Conservation (phyloP, 2,888 invertebrate genomes). For the Eupeodes luniger region DNA sequence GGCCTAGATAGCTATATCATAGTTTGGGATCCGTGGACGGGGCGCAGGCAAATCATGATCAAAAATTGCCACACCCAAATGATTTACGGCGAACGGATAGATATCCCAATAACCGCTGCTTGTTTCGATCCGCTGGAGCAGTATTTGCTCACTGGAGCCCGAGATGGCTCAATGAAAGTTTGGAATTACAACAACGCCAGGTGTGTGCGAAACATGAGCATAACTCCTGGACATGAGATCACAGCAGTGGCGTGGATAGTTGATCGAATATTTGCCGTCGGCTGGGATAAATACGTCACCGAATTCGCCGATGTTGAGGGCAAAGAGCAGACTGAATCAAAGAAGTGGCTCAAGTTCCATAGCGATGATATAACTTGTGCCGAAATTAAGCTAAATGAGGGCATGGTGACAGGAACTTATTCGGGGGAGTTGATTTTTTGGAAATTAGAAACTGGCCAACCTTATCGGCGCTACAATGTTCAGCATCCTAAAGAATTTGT, state of each 20-base stretch:
- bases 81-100: slow-evolving; percentile 87
- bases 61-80: slow-evolving; percentile 89
- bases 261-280: slow-evolving; percentile 90
- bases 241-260: slow-evolving; percentile 87
- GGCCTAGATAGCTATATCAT: slow-evolving; percentile 92
- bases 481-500: slow-evolving; percentile 82
- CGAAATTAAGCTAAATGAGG: slow-evolving; percentile 87
- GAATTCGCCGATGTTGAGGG: slow-evolving; percentile 87
- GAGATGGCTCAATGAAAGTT: slow-evolving; percentile 90
- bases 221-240: slow-evolving; percentile 87
- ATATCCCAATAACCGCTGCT: slow-evolving; percentile 82
- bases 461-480: slow-evolving; percentile 85
- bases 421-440: slow-evolving; percentile 92
- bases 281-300: slow-evolving; percentile 91
- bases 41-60: slow-evolving; percentile 88
- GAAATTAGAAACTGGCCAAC: slow-evolving; percentile 92
- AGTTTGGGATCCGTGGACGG: slow-evolving; percentile 91
- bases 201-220: slow-evolving; percentile 88
- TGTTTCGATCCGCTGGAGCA: slow-evolving; percentile 89
- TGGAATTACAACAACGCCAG: slow-evolving; percentile 94
- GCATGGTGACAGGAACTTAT: slow-evolving; percentile 90
- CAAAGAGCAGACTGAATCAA: slow-evolving; percentile 86
- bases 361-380: slow-evolving; percentile 90
- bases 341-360: slow-evolving; percentile 90
- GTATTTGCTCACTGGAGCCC: slow-evolving; percentile 90